These are phyloP conservation scores for Daboia siamensis DNA, from an alignment of 2,113 vertebrate genomes.

Conservation along the genomic window DNA sequence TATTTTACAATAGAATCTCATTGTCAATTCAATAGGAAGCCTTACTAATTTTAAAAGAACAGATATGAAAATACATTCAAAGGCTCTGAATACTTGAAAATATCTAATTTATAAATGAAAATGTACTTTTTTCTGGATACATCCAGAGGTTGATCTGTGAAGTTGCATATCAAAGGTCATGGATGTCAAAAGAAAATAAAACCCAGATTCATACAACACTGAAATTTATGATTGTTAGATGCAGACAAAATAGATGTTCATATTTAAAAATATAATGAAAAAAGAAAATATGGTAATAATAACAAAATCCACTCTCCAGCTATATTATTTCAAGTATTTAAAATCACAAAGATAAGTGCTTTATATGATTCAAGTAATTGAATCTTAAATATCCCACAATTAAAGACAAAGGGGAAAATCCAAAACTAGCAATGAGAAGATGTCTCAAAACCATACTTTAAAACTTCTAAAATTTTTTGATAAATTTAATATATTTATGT, in stretches of 20 bases:
- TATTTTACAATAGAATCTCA: neutral
- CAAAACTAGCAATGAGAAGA: constrained; percentile 56
- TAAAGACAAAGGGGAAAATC: constrained; percentile 62
- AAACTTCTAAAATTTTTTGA: constrained; percentile 56
- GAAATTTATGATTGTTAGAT: constrained; percentile 31
- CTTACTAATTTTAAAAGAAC: neutral
- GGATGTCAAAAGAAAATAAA: neutral
- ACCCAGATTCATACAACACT: neutral
- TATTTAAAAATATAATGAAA: constrained; percentile 36
- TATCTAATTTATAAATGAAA: neutral
- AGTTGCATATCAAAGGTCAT: neutral
- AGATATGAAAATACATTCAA: neutral
- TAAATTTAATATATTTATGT: constrained; percentile 38
- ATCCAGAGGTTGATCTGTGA: neutral
- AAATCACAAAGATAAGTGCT: constrained; percentile 61
- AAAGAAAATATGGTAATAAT: constrained; percentile 28
- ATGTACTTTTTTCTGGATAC: neutral
- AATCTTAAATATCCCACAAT: constrained; percentile 65
- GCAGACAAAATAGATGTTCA: constrained; percentile 49
- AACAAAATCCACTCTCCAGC: constrained; percentile 59
- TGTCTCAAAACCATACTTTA: constrained; percentile 58
- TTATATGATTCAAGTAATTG: constrained; percentile 61
- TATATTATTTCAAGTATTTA: constrained; percentile 62
- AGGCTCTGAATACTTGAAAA: neutral
- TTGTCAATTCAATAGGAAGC: neutral